Evolutionary conservation across 2,797 vertebrate genomes (phyloP), one percentile per base, ranked within the genome.

Genomic region (Onychomys torridus): DNA sequence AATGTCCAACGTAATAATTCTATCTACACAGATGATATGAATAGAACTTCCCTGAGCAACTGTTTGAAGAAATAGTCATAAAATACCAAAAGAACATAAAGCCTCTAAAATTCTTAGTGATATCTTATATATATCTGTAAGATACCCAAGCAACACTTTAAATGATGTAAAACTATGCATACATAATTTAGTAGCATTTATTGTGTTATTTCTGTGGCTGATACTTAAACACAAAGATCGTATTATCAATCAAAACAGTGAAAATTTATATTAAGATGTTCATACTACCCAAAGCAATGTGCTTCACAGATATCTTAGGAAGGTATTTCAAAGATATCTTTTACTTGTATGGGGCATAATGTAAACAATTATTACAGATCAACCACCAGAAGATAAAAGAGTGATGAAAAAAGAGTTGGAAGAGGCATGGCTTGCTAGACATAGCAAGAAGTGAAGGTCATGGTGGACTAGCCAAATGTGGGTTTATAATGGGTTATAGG

Each of bases 291-390:
- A 85, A 49, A 85, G 10, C 85, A 69, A 75, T 83, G 81, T 76
- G 4, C 40, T 93, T 90, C 63, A 81, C 27, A 89, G 82, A 34
- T 34, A 84, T 57, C 63, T 86, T 69, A 93, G 61, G 16, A 49
- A 93, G 49, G 52, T 87, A 29, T 85, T 83, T 93, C 49, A 95
- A 95, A 84, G 32, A 92, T 76, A 13, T 27, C 12, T 90, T 95
- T 69, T 49, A 63, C 75, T 83, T 89, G 49, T 46, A 37, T 46
- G 19, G 61, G 14, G 1, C 19, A 52, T n/a, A 69, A 63, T 85
- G 21, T 67, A 96, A 71, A 65, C 6, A 61, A 32, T 87, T 92
- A 77, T 8, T 49, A 8, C 46, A 78, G 34, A 63, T 81, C 65
- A 90, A 78, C 34, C 49, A 92, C n/a, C 65, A 34, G 82, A 67